A percentile compares a stretch with the other conserved stretches of the same genome.
Evolutionary conservation across 2,888 invertebrate genomes (phyloP).

Genomic region (Diadegma fenestrale): DNA sequence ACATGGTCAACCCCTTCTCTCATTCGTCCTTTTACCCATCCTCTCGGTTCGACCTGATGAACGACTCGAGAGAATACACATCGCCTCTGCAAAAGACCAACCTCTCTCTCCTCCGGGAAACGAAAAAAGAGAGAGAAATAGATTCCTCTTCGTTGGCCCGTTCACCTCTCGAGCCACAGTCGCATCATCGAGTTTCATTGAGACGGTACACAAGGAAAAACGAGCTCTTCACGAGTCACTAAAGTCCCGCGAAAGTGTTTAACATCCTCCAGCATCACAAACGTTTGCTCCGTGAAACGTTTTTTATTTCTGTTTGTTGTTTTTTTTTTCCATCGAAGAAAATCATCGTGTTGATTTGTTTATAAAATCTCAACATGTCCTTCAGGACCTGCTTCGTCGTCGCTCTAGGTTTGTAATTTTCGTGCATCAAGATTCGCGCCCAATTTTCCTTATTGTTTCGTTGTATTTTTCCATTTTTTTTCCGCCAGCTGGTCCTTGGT

Average conservation of each 20-base stretch:
- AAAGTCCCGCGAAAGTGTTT: constrained; percentile 62
- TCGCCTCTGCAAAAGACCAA: constrained; percentile 39
- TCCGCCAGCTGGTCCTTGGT: not conserved
- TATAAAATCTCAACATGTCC: constrained; percentile 65
- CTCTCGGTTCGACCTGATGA: constrained; percentile 55
- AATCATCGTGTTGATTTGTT: constrained; percentile 10
- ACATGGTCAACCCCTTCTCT: constrained; percentile 52
- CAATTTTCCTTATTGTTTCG: not conserved
- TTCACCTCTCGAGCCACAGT: constrained; percentile 77
- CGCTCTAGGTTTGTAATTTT: constrained; percentile 71
- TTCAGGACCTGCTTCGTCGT: constrained; percentile 67
- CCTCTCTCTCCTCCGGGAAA: constrained; percentile 43
- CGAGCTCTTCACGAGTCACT: constrained; percentile 47
- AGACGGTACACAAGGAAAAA: constrained; percentile 74
- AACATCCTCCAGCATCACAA: constrained; percentile 20
- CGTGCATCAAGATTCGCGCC: not conserved
- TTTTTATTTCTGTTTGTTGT: constrained; percentile 12
- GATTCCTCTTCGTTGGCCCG: constrained; percentile 74
- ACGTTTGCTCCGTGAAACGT: constrained; percentile 25
- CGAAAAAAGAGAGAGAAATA: constrained; percentile 17
- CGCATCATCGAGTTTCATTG: constrained; percentile 80
- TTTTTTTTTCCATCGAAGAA: constrained; percentile 11
- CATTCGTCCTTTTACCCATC: constrained; percentile 60
- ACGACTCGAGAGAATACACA: constrained; percentile 35
- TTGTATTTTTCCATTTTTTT: not conserved